phyloP scores from a whole-genome alignment of 2,797 vertebrate species.

The Epinephelus coioides region DNA sequence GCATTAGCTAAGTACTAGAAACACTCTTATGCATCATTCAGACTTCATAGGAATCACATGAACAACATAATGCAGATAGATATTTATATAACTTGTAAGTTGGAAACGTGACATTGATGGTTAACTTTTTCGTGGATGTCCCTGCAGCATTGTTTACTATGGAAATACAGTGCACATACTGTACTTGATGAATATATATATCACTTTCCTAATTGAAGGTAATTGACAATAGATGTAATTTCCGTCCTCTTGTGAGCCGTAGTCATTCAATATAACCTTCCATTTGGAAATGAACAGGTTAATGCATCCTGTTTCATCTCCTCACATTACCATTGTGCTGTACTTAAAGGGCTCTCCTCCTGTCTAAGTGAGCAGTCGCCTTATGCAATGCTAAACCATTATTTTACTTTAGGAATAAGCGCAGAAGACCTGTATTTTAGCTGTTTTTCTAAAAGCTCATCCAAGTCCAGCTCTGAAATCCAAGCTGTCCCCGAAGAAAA shows the following conservation, averaged over 20 bases:
- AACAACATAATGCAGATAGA: no score
- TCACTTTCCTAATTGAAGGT: neutral
- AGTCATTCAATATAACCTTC: neutral
- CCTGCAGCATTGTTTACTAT: no score
- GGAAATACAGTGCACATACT: no score
- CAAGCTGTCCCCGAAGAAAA: conserved; percentile 51
- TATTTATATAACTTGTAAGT: no score
- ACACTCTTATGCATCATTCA: no score
- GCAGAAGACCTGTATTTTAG: conserved; percentile 1
- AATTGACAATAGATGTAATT: neutral
- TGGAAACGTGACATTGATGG: no score
- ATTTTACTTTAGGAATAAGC: conserved; percentile 1
- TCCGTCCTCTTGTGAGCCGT: neutral
- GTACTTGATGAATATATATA: neutral
- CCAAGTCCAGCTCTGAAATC: conserved; percentile 47
- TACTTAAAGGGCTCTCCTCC: neutral
- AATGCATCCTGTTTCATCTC: neutral
- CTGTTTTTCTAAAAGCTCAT: neutral
- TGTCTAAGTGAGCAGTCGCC: conserved; percentile 43
- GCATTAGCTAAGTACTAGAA: no score
- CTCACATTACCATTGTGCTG: conserved; percentile 18
- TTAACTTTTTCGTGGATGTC: no score
- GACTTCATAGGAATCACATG: no score
- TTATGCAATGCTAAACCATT: conserved; percentile 24
- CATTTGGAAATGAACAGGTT: neutral